These are phyloP conservation scores for Chymomyza costata DNA, from an alignment of 1,140 invertebrate species.

Conservation along the genomic window DNA sequence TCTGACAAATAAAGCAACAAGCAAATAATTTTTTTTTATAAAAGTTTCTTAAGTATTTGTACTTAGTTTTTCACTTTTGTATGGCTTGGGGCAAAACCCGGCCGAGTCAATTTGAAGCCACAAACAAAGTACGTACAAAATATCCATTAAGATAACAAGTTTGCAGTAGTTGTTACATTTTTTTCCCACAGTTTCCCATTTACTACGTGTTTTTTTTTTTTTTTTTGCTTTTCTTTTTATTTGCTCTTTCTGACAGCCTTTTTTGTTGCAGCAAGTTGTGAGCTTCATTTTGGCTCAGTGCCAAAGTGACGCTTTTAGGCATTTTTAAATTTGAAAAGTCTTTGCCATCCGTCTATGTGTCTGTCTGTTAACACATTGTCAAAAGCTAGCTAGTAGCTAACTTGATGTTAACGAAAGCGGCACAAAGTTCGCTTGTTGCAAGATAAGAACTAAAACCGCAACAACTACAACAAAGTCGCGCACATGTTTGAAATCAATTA, in stretches of 20 bases:
- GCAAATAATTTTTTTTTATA: no score
- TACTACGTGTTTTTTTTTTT: slow-evolving; percentile 9
- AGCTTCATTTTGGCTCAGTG: slow-evolving; percentile 54
- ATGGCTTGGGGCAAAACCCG: no score
- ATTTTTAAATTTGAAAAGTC: slow-evolving; percentile 63
- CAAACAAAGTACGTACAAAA: slow-evolving; percentile 65
- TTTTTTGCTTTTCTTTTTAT: slow-evolving; percentile 39
- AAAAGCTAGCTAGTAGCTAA: no score
- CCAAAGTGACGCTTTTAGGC: slow-evolving; percentile 71
- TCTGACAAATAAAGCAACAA: no score
- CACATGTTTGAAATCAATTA: slow-evolving; percentile 59
- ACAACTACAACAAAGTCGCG: slow-evolving; percentile 33
- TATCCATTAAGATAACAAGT: slow-evolving; percentile 73
- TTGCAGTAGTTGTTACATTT: slow-evolving; percentile 70
- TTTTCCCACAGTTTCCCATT: slow-evolving; percentile 8
- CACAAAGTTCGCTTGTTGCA: slow-evolving; percentile 34
- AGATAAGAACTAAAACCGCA: slow-evolving; percentile 41
- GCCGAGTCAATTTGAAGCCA: slow-evolving; percentile 64
- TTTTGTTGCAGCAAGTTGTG: no score
- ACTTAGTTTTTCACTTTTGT: no score
- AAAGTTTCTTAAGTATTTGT: no score
- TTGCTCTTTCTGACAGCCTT: no score
- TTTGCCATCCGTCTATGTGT: no score
- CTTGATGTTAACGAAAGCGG: no score
- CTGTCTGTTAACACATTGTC: no score